Evolutionary conservation across 2,797 vertebrate species (phyloP).

Genomic region (Liparis tanakae): DNA sequence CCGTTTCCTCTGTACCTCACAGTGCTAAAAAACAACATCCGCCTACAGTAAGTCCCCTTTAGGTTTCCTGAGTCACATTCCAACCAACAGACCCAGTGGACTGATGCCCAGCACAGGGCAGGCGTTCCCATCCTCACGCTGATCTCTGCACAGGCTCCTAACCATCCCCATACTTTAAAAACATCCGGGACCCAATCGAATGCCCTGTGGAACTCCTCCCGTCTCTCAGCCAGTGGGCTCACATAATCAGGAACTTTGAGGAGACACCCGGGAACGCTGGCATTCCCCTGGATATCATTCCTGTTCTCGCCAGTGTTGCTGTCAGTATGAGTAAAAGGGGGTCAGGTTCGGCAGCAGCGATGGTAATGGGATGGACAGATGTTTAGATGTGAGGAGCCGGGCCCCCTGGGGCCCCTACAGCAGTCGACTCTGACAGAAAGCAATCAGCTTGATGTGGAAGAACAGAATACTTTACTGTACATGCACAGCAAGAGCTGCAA

Average conservation of each 20-base stretch:
- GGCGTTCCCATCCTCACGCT: conserved; percentile 62
- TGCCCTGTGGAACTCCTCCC: conserved; percentile 58
- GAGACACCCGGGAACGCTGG: conserved; percentile 65
- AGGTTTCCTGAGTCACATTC: conserved; percentile 78
- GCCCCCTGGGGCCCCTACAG: conserved; percentile 57
- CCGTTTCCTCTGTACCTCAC: conserved; percentile 69
- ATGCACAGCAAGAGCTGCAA: conserved; percentile 66
- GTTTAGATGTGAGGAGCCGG: conserved; percentile 76
- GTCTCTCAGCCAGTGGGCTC: conserved; percentile 78
- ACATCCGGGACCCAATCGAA: conserved; percentile 65
- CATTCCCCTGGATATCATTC: conserved; percentile 76
- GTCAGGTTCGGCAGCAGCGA: conserved; percentile 58
- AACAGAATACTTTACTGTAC: conserved; percentile 72
- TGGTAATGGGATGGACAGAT: conserved; percentile 81
- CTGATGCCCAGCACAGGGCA: conserved; percentile 61
- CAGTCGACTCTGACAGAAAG: conserved; percentile 74
- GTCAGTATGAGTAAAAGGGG: conserved; percentile 73
- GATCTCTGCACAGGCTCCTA: conserved; percentile 55
- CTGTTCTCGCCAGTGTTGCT: conserved; percentile 66
- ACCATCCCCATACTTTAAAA: conserved; percentile 62
- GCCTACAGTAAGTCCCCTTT: conserved; percentile 66
- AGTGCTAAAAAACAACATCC: conserved; percentile 70
- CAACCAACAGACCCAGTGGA: conserved; percentile 74
- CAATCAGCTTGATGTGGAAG: conserved; percentile 82
- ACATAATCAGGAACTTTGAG: conserved; percentile 77